These are phyloP conservation scores for Mormoops blainvillei DNA, from an alignment of 2,113 vertebrate genomes.

Conservation along the genomic window DNA sequence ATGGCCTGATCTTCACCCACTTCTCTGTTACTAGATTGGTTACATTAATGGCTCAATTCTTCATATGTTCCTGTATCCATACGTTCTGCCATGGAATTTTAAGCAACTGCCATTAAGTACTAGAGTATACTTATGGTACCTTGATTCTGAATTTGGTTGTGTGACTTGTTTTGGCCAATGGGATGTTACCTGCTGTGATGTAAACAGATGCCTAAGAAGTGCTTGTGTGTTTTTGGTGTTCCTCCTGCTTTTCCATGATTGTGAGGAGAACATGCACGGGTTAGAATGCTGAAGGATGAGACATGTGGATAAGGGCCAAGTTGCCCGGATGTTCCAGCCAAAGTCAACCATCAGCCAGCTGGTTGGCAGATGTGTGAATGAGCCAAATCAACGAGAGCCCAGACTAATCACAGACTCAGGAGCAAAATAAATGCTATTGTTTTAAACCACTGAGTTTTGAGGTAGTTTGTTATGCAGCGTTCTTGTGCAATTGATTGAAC, in stretches of 20 bases:
- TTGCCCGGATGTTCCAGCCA: not conserved
- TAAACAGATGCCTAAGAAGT: not conserved
- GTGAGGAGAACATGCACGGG: not conserved
- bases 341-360: not conserved
- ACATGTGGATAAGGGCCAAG: not conserved
- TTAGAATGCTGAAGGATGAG: not conserved
- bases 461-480: not conserved
- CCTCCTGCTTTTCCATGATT: not conserved
- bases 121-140: not conserved
- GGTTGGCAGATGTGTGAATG: not conserved
- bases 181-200: not conserved
- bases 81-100: not conserved
- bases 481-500: not conserved
- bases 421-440: not conserved
- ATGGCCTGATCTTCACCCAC: not conserved
- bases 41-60: not conserved
- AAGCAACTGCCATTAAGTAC: not conserved
- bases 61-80: not conserved
- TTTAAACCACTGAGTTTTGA: not conserved
- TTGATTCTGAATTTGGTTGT: not conserved
- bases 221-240: not conserved
- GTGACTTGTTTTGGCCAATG: not conserved
- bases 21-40: not conserved
- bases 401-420: not conserved
- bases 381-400: not conserved